Base-by-base conservation (phyloP, 2,113 vertebrate species). In the Thalassarche chlororhynchos region DNA sequence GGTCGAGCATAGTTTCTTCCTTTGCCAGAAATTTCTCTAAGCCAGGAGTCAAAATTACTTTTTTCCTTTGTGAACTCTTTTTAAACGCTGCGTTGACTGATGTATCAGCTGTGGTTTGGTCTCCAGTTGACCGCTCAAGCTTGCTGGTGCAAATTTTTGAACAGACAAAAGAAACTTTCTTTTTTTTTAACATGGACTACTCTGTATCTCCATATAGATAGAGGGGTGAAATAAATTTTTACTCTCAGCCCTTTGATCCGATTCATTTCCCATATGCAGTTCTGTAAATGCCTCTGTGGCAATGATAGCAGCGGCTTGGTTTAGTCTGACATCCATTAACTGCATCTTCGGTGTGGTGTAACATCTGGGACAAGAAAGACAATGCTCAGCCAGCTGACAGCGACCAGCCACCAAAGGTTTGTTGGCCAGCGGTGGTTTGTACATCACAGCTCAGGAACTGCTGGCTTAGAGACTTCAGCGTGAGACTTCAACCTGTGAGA, bases 1-100 rank as follows among this genome's bases (percentile, higher is more conserved):
- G 84, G 84, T 64, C 31, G 4, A 96, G 51, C 29, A 70, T 17
- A 93, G 46, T 77, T 97, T 85, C 70, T 92, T 89, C 14, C 55
- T 74, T 85, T 93, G 94, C 93, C 94, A 96, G 91, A 79, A 95
- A 91, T 91, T 93, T 97, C 52, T 93, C 38, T 60, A 93, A 81
- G 78, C 94, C 64, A 83, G 64, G 75, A 97, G 66, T 77, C n/a
- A 91, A 89, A 87, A 91, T 83, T 65, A 69, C 40, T 74, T 94
- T 93, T 93, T 93, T 61, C 38, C 75, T 93, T 69, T 77, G 54
- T 83, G 78, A 90, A 74, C 26, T 84, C 46, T 51, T 69, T 93
- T 62, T 7, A 87, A 94, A 84, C 18, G 28, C 18, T 86, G 11
- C 1, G 16, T 83, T 94, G 82, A 96, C 82, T 86, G 68, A 90